Conservation (phyloP, 2,888 invertebrate species). For the Empis stercorea region DNA sequence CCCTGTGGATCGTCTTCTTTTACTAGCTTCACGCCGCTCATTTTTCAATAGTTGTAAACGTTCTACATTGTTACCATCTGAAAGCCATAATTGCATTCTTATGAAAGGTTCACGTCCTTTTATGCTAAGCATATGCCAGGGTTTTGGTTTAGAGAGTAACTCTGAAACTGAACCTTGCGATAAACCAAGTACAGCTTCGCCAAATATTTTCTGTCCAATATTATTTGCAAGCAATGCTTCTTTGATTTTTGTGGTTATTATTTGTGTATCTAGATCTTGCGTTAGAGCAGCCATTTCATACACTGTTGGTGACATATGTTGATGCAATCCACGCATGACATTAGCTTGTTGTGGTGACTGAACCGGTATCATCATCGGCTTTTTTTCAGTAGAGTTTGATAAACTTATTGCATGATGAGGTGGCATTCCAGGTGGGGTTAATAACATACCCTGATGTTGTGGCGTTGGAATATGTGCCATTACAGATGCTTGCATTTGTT, state of each 20-base stretch:
- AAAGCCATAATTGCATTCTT: constrained; percentile 92
- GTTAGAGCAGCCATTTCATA: constrained; percentile 96
- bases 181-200: constrained; percentile 90
- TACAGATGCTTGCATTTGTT: constrained; percentile 39
- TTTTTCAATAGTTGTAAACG: constrained; percentile 82
- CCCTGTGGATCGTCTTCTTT: constrained; percentile 71
- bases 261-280: constrained; percentile 91
- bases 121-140: constrained; percentile 98
- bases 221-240: constrained; percentile 93
- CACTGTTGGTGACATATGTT: constrained; percentile 86
- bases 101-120: constrained; percentile 96
- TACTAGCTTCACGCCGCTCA: constrained; percentile 82
- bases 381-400: constrained; percentile 48
- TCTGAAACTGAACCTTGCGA: constrained; percentile 97
- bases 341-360: constrained; percentile 53
- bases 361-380: constrained; percentile 45
- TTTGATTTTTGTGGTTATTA: constrained; percentile 92
- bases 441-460: constrained; percentile 44
- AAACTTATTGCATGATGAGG: constrained; percentile 60
- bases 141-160: constrained; percentile 92
- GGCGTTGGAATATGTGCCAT: constrained; percentile 32
- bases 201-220: constrained; percentile 97
- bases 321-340: constrained; percentile 60
- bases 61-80: constrained; percentile 90
- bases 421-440: constrained; percentile 64